A percentile compares a stretch with the other conserved stretches of the same genome.
Conservation (phyloP, 2,797 vertebrate species). For the Pachyuromys duprasi region DNA sequence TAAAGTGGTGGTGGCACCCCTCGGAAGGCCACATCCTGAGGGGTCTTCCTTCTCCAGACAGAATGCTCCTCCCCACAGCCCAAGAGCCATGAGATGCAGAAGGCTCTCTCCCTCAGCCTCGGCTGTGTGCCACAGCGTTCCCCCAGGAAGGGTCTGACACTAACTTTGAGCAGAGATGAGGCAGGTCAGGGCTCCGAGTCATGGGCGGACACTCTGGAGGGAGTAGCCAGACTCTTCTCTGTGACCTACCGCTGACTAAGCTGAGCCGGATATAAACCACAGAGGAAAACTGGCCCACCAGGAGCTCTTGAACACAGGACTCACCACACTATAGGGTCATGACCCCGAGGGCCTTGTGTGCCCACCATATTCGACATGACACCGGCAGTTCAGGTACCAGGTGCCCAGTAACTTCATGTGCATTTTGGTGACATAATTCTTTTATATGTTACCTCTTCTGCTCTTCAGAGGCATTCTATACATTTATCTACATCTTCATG, state of each 20-base stretch:
- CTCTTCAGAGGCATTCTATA: neutral
- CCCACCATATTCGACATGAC: neutral
- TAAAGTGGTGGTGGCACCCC: neutral
- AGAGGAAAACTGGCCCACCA: neutral
- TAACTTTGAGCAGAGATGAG: neutral
- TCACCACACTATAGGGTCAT: neutral
- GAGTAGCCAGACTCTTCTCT: neutral
- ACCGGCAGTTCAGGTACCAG: neutral
- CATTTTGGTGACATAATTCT: neutral
- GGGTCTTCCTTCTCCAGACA: neutral
- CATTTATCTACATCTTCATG: neutral
- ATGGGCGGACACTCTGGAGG: neutral
- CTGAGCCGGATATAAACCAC: neutral
- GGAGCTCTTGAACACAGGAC: neutral
- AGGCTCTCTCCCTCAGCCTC: neutral
- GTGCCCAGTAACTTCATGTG: neutral
- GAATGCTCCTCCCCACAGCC: neutral
- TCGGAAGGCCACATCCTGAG: neutral
- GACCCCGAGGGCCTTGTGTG: accelerated
- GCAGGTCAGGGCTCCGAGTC: neutral
- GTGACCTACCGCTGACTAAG: neutral
- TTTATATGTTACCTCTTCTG: neutral
- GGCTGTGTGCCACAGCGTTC: neutral
- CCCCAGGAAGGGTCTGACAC: neutral
- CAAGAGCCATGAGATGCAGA: neutral